These are phyloP conservation scores for Sclerurus mexicanus DNA, from an alignment of 2,113 vertebrate species.

Conservation along the genomic window DNA sequence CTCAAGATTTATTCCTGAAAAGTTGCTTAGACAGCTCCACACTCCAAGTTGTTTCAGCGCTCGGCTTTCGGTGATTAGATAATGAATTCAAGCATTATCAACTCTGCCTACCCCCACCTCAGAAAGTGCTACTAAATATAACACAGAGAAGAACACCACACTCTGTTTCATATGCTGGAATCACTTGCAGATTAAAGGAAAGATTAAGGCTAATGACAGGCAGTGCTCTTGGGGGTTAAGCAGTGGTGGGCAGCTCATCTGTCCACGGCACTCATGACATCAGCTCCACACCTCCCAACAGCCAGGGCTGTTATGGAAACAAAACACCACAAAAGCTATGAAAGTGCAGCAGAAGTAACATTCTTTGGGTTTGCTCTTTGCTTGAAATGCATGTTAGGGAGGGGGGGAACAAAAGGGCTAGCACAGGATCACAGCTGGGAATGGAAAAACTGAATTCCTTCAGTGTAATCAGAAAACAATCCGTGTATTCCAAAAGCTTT, in stretches of 20 bases:
- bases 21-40: background rate
- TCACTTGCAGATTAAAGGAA: background rate
- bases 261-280: background rate
- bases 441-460: background rate
- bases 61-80: background rate
- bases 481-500: background rate
- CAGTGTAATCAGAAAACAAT: background rate
- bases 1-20: background rate
- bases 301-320: background rate
- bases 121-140: background rate
- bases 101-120: background rate
- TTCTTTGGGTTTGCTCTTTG: background rate
- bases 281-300: background rate
- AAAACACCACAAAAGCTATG: background rate
- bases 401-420: background rate
- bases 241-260: background rate
- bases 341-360: background rate
- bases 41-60: background rate
- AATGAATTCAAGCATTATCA: background rate
- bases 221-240: background rate
- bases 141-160: background rate
- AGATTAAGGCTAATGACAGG: background rate
- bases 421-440: too few species aligned
- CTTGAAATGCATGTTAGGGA: background rate
- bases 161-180: background rate